phyloP scores from a whole-genome alignment of 2,797 vertebrate species.

The Anas capensis region DNA sequence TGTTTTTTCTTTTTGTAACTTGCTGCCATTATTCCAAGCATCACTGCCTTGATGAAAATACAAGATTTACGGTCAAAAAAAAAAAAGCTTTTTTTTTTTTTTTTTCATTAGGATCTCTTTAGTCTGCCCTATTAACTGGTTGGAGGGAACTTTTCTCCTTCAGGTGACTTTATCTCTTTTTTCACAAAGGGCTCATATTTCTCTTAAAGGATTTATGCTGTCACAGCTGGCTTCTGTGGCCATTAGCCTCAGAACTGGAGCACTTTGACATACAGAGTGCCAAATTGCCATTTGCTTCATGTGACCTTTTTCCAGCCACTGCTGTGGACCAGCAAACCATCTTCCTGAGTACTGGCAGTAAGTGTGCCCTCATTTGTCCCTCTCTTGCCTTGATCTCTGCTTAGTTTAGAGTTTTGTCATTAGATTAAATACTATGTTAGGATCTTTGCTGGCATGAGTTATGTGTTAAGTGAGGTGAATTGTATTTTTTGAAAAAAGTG shows the following conservation, averaged over 20 bases:
- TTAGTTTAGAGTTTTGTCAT: neutral
- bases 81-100: neutral
- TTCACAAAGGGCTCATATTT: neutral
- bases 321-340: neutral
- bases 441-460: neutral
- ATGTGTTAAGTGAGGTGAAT: neutral
- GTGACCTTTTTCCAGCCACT: neutral
- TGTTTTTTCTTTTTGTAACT: neutral
- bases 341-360: neutral
- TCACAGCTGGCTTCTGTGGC: neutral
- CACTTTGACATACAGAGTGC: neutral
- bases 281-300: rapidly evolving
- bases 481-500: neutral
- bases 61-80: rapidly evolving
- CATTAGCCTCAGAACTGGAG: neutral
- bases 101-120: neutral
- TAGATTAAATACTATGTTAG: neutral
- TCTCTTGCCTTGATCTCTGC: neutral
- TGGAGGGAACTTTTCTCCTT: neutral
- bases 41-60: neutral
- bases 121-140: neutral
- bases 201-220: neutral
- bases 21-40: neutral
- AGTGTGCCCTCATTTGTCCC: neutral
- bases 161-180: neutral